Percentiles rank a stretch among this genome's conserved stretches.
Conservation (phyloP, 2,797 vertebrate genomes). For the Atherinosoma microstoma region DNA sequence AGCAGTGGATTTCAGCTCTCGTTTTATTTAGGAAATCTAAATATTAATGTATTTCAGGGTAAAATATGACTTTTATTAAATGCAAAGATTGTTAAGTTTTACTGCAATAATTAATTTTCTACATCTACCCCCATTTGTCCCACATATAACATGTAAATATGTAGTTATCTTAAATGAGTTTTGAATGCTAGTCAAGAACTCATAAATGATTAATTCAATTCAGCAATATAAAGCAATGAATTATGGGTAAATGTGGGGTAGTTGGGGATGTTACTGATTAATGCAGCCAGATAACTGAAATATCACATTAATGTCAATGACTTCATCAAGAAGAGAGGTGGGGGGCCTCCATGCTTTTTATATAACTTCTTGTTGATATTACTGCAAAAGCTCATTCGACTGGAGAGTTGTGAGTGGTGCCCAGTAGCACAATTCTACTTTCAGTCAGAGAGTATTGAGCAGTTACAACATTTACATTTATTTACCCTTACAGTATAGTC, state of each 20-base stretch:
- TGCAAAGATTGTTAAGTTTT: background rate
- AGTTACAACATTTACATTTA: background rate
- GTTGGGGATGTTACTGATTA: slow-evolving; percentile 60
- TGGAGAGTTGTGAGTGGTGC: slow-evolving; percentile 5
- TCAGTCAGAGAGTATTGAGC: slow-evolving; percentile 10
- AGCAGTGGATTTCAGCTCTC: slow-evolving; percentile 37
- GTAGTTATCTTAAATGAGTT: background rate
- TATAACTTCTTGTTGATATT: slow-evolving; percentile 52
- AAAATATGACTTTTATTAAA: background rate
- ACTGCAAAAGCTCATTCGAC: slow-evolving; percentile 31
- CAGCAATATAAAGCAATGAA: background rate
- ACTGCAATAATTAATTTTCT: background rate
- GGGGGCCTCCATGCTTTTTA: slow-evolving; percentile 55
- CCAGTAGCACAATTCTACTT: slow-evolving; percentile 3
- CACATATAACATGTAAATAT: background rate
- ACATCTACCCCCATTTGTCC: background rate
- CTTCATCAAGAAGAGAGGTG: slow-evolving; percentile 41
- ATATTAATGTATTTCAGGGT: slow-evolving; percentile 45
- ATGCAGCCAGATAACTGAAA: slow-evolving; percentile 69
- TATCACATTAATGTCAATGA: slow-evolving; percentile 82
- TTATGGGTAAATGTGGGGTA: background rate
- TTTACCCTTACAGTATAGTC: background rate
- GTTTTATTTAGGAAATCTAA: slow-evolving; percentile 38
- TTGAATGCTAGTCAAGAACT: background rate
- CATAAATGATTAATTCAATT: slow-evolving; percentile 9